A percentile compares a stretch with the other conserved stretches of the same genome.
phyloP scores from a whole-genome alignment of 2,888 invertebrate species.

The Heteromyza rotundicornis region DNA sequence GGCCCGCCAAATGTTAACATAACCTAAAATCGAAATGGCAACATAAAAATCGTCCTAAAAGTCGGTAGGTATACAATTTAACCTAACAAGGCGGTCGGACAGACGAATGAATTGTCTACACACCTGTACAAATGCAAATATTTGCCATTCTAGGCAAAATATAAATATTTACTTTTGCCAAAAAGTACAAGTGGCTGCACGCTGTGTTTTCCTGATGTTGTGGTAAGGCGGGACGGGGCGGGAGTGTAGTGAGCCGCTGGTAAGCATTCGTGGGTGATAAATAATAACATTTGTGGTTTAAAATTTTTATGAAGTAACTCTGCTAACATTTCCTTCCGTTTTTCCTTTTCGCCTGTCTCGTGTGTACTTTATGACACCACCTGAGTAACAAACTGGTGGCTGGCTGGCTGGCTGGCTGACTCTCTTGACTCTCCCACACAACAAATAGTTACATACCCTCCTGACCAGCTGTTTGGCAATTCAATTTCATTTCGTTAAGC shows the following conservation, averaged over 20 bases:
- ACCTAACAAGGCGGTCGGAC: too few relatives aligned
- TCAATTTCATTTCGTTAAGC: slow-evolving; percentile 17
- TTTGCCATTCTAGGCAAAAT: slow-evolving; percentile 9
- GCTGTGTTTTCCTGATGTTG: too few relatives aligned
- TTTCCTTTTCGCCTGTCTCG: too few relatives aligned
- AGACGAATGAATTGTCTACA: too few relatives aligned
- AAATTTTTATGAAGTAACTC: slow-evolving; percentile 14
- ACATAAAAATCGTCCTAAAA: slow-evolving; percentile 37
- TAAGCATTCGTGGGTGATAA: slow-evolving; percentile 25
- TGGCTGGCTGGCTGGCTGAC: too few relatives aligned
- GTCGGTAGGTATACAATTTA: too few relatives aligned
- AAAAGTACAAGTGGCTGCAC: too few relatives aligned
- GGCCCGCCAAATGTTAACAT: not conserved
- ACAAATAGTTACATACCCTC: not conserved
- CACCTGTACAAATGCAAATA: slow-evolving; percentile 37
- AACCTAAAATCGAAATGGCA: slow-evolving; percentile 32
- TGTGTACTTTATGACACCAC: too few relatives aligned
- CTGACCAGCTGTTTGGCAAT: not conserved
- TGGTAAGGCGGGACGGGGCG: not conserved
- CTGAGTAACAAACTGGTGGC: too few relatives aligned
- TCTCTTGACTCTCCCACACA: too few relatives aligned
- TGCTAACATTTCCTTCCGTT: too few relatives aligned
- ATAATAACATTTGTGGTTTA: slow-evolving; percentile 28
- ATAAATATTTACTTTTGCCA: slow-evolving; percentile 4
- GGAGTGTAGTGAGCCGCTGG: too few relatives aligned